Base-by-base conservation (phyloP, 2,888 invertebrate species). In the Crematogaster levior region DNA sequence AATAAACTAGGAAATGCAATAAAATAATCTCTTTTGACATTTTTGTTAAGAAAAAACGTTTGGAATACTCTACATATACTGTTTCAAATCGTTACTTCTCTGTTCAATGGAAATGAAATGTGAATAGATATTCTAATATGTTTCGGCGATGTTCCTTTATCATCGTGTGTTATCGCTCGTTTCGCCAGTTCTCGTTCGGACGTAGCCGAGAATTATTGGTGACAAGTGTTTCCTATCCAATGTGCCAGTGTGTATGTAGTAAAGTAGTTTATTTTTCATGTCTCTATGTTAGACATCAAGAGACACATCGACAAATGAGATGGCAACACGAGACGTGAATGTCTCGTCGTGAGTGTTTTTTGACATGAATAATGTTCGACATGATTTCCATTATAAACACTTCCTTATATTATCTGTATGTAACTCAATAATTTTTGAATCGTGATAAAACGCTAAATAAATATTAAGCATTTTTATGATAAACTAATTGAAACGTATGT, bases 211-310 rank as follows among this genome's bases (percentile, higher is more conserved):
- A 40, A 37, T 37, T 53, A 61, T 82, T 82, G 82, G 77, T 85
- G 84, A 86, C 85, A 80, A 85, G 85, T 87, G 86, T 87, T 82
- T 80, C 48, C 56, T 15, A 30, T 46, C 51, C 43, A 51, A 24
- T 24, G 27, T 30, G 73, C 40, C 27, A 30, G 74, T 74, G 15
- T 43, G 21, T 53, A 15, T 24, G 75, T 40, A 37, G 9, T 40
- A 79, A 83, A 82, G 61, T 61, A n/a, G 53, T 51, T 83, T 53
- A 80, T 80, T 85, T 88, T 72, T 66, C 79, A 30, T 27, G 51
- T 24, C 43, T 56, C 46, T 56, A 53, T 46, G 24, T 43, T 21
- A 27, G n/a, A n/a, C n/a, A n/a, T n/a, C 18, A 61, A 56, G 60
- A 37, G 58, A 40, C 15, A 63, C 30, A 53, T 77, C 60, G 68